Percentiles rank a stretch among this genome's conserved stretches.
Conservation (phyloP, 2,797 vertebrate species). For the Characodon lateralis region DNA sequence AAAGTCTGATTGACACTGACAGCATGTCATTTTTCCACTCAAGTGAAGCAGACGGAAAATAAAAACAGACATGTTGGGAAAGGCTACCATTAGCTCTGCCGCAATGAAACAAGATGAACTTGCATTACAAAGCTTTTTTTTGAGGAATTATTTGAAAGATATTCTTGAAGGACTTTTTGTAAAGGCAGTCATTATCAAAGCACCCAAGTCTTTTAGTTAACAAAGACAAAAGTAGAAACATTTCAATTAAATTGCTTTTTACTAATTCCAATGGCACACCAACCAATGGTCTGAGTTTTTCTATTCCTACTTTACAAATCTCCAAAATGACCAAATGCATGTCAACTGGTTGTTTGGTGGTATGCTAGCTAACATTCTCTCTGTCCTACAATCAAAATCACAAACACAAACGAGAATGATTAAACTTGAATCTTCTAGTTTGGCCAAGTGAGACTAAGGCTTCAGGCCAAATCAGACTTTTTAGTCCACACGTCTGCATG, state of each 20-base stretch:
- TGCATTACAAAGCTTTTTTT: slow-evolving; percentile 4
- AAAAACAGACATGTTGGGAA: slow-evolving; percentile 48
- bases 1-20: slow-evolving; percentile 50
- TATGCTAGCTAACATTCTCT: not conserved
- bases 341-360: not conserved
- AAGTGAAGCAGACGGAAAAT: slow-evolving; percentile 39
- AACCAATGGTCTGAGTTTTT: not conserved
- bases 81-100: slow-evolving; percentile 38
- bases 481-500: not conserved
- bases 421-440: not conserved
- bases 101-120: not conserved
- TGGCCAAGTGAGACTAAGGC: not conserved
- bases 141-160: not conserved
- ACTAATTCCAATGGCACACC: not conserved
- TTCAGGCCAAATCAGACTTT: not conserved
- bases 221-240: not conserved
- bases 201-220: not conserved
- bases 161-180: not conserved
- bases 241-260: not conserved
- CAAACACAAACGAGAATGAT: not conserved
- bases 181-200: not conserved
- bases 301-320: not conserved
- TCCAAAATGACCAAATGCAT: not conserved
- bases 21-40: slow-evolving; percentile 45
- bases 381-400: not conserved